Evolutionary conservation across 2,888 invertebrate species (phyloP).

Genomic region (Ochropleura plecta): DNA sequence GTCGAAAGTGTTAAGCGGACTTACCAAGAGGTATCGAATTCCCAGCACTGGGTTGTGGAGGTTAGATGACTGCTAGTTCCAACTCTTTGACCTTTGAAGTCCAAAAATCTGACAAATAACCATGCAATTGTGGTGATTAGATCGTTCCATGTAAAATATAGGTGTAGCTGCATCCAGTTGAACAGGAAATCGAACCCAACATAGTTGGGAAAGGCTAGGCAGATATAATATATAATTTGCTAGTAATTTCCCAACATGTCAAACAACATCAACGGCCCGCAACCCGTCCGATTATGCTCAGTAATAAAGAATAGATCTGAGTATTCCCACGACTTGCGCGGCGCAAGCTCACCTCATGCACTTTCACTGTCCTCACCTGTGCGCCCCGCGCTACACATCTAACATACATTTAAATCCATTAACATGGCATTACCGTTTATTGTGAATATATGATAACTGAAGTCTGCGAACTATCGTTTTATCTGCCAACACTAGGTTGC

Average conservation of each 20-base stretch:
- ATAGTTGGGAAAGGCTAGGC: background rate
- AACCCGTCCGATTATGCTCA: conserved; percentile 27
- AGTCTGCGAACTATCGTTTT: background rate
- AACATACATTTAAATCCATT: conserved; percentile 6
- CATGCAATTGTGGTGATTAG: background rate
- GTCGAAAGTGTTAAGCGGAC: no score
- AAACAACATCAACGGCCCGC: background rate
- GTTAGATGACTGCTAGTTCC: no score
- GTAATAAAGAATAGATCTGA: conserved; percentile 46
- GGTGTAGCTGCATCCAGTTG: background rate
- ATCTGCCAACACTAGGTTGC: background rate
- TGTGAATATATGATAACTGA: conserved; percentile 1
- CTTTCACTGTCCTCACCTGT: conserved; percentile 57
- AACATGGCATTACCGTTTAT: conserved; percentile 1
- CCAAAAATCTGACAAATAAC: background rate
- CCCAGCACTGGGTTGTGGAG: no score
- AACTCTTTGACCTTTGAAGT: background rate
- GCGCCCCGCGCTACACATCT: background rate
- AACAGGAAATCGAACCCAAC: background rate
- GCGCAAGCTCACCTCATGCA: conserved; percentile 37
- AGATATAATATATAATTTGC: background rate
- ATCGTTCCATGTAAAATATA: background rate
- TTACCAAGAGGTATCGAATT: no score
- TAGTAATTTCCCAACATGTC: conserved; percentile 10
- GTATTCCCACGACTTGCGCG: conserved; percentile 45